Base-by-base conservation (phyloP, 2,888 invertebrate genomes). In the Aplocera efformata region DNA sequence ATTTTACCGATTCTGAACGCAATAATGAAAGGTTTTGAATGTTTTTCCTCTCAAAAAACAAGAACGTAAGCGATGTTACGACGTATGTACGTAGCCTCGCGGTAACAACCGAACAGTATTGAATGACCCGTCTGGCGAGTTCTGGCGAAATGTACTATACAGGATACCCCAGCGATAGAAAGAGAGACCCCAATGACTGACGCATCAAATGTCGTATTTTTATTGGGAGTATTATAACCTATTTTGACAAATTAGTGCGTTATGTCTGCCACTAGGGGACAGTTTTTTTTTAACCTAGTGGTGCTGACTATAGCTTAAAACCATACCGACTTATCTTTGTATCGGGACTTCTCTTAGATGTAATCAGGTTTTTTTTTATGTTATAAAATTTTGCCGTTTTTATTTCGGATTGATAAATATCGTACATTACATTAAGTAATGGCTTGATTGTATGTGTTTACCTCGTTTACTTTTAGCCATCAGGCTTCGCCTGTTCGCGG, bases 191-290 rank as follows among this genome's bases (percentile, higher is more conserved):
- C 55, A 61, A 25, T 42, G 41, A 32, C 50, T 54, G 52, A 45
- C 54, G 50, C 54, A 56, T 37, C 42, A 33, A 50, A 40, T 34
- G 47, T 26, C 39, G 32, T 53, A 46, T 50, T 52, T 57, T 57
- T 29, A 46, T 71, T 79, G 38, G 67, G 53, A 48, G 80, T 38
- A 11, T 77, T 61, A 52, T 71, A 81, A 59, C 82, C 79, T 86
- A 86, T 88, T 88, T 88, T 88, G 85, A 88, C 88, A 79, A 86
- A 78, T 72, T 83, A 80, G 74, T 86, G 50, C 77, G 29, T 1
- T 64, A 63, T 72, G 81, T 82, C 82, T 84, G 71, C 84, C 84
- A 72, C 80, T 58, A 79, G 88, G 66, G 48, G 71, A 61, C 56
- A 54, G 58, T n/a, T n/a, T n/a, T n/a, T n/a, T n/a, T n/a, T n/a